Percentiles rank a stretch among this genome's conserved stretches.
Evolutionary conservation across 2,888 invertebrate species (phyloP).

Genomic region (Dione vanillae): DNA sequence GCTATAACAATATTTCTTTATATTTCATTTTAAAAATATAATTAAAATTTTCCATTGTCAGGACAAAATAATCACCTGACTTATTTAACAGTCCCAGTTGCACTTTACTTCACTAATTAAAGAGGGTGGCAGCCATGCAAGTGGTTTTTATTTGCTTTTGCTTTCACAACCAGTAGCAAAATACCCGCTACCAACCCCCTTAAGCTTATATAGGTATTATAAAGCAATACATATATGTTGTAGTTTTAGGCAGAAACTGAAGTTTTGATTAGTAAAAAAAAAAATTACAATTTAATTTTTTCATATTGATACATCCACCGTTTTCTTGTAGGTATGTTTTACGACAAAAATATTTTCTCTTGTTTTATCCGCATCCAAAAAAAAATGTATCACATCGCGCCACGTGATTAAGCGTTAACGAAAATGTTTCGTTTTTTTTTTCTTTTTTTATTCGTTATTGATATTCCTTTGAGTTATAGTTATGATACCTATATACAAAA

Average conservation of each 20-base stretch:
- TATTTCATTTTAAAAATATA: background rate
- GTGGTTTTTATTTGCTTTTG: constrained; percentile 54
- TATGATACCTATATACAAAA: too few relatives aligned
- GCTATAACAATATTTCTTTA: too few relatives aligned
- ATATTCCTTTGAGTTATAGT: too few relatives aligned
- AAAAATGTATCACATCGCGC: too few relatives aligned
- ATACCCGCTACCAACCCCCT: constrained; percentile 44
- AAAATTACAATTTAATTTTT: background rate
- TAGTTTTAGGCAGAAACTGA: constrained; percentile 34
- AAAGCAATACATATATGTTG: constrained; percentile 32
- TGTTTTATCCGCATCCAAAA: too few relatives aligned
- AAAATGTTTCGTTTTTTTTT: constrained; percentile 1
- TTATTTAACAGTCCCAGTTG: constrained; percentile 46
- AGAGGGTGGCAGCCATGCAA: constrained; percentile 54
- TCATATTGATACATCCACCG: background rate
- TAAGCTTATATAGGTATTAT: constrained; percentile 41
- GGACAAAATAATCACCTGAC: constrained; percentile 27
- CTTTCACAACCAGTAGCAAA: constrained; percentile 46
- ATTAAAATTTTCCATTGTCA: background rate
- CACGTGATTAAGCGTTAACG: too few relatives aligned
- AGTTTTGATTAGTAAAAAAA: constrained; percentile 10
- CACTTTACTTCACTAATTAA: constrained; percentile 54
- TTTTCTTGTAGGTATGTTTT: background rate
- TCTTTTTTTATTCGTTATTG: too few relatives aligned
- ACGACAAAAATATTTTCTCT: background rate